Evolutionary conservation across 1,140 invertebrate species (phyloP), one percentile per base, ranked within the genome.

Genomic region (Condylostylus longicornis): DNA sequence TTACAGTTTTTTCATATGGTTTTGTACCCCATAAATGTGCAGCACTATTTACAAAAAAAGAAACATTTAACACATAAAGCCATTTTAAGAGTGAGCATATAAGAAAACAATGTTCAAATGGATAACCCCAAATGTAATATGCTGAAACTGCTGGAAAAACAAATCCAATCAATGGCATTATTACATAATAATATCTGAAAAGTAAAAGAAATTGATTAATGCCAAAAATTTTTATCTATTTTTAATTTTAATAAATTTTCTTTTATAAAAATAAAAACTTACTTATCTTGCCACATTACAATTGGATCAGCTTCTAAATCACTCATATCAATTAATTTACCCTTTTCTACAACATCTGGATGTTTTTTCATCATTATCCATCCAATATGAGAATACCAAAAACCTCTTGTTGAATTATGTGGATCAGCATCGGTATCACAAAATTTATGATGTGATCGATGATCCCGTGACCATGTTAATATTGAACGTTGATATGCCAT

Each of bases 111-210:
- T 19, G n/a, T 56, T 19, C 55, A 59, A 25, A 63, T 53, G 2
- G 38, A 38, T 42, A 60, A 50, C 10, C 66, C 66, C 75, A 76
- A 81, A n/a, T 68, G 54, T 35, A 65, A 20, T 60, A 52, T 1
- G 82, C 76, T 12, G 87, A 52, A 0, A 71, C n/a, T 0, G 71
- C 66, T 5, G 85, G 84, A 9, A 88, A 14, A 0, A 79, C 25
- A 44, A 86, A 81, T 45, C 71, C 73, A 2, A 64, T 44, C 0
- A 79, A 5, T 2, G 77, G 40, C 41, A 77, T 74, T 28, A 82
- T 49, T 2, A 65, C 56, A 3, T 70, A 12, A 51, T 82, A 87
- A 45, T 70, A 70, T 43, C 79, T 74, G 48, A 10, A 53, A 23
- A n/a, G 23, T 8, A 8, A 36, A 7, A 35, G 31, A 12, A 12